Base-by-base conservation (phyloP, 2,888 invertebrate species). In the Clusia tigrina region DNA sequence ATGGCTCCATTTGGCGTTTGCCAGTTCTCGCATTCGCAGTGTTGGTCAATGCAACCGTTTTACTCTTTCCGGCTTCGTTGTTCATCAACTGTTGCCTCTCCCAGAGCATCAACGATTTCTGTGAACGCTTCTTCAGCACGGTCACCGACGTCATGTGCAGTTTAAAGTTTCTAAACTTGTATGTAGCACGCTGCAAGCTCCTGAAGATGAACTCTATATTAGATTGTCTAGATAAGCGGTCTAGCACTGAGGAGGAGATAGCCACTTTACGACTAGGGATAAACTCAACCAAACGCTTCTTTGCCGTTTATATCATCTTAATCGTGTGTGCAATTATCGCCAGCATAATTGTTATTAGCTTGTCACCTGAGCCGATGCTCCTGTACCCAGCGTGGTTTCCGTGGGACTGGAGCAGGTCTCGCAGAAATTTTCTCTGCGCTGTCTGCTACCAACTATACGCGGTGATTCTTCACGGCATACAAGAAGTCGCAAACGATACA, bases 341-440 rank as follows among this genome's bases (percentile, higher is more conserved):
- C 0, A 63, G 67, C 6, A 69, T 68, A 58, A 59, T 73, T 53
- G 56, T 69, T 1, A 70, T 70, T 1, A 69, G 69, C 60, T 46
- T 66, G 26, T 62, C 73, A 0, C 60, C 52, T 1, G 74, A 71
- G 3, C 63, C 65, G 0, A 62, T 55, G 0, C 51, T 81, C 2
- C 67, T 77, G 63, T 77, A 73, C 62, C 71, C 76, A 0, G 63
- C 69, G 2, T 83, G 79, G 80, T 68, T 73, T 54, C 82, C 82
- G 0, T 76, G 82, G 71, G 63, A 81, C 53, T 82, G 72, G 72
- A 62, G 62, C 51, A 59, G 68, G 22, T 73, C 76, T 3, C 59
- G 59, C 1, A 10, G 32, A 0, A 66, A 71, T 42, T 77, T 68
- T 57, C n/a, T 70, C 0, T 53, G 69, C 18, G 72, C 68, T 0